phyloP scores from a whole-genome alignment of 2,113 vertebrate species.

The Hippocampus comes region DNA sequence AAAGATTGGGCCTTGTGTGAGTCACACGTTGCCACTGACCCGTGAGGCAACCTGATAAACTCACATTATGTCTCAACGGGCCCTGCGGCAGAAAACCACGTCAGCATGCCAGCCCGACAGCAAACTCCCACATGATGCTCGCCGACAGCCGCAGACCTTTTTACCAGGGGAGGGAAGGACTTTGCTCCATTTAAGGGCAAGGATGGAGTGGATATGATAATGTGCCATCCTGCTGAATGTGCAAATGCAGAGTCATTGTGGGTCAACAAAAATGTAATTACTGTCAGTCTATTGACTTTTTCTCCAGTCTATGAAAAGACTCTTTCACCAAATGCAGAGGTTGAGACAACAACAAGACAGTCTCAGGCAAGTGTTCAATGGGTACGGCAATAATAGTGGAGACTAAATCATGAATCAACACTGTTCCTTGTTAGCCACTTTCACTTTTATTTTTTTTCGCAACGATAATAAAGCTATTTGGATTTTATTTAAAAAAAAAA shows the following conservation, averaged over 20 bases:
- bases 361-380: not conserved
- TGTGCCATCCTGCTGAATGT: conserved; percentile 36
- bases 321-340: conserved; percentile 29
- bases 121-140: conserved; percentile 49
- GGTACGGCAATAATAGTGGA: not conserved
- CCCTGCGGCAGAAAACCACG: conserved; percentile 52
- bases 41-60: conserved; percentile 64
- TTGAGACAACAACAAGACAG: conserved; percentile 2
- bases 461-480: not conserved
- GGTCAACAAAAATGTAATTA: conserved; percentile 34
- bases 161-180: conserved; percentile 11
- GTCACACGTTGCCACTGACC: conserved; percentile 64
- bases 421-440: not conserved
- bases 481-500: not conserved
- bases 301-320: conserved; percentile 22
- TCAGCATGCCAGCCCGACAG: conserved; percentile 47
- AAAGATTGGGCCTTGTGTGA: conserved; percentile 54
- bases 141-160: conserved; percentile 43
- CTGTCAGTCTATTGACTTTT: conserved; percentile 1
- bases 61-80: conserved; percentile 63
- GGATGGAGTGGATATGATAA: conserved; percentile 10
- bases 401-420: not conserved
- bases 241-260: conserved; percentile 32
- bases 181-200: conserved; percentile 51
- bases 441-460: not conserved